These are phyloP conservation scores for Labroides dimidiatus DNA, from an alignment of 2,797 vertebrate genomes.

Conservation along the genomic window DNA sequence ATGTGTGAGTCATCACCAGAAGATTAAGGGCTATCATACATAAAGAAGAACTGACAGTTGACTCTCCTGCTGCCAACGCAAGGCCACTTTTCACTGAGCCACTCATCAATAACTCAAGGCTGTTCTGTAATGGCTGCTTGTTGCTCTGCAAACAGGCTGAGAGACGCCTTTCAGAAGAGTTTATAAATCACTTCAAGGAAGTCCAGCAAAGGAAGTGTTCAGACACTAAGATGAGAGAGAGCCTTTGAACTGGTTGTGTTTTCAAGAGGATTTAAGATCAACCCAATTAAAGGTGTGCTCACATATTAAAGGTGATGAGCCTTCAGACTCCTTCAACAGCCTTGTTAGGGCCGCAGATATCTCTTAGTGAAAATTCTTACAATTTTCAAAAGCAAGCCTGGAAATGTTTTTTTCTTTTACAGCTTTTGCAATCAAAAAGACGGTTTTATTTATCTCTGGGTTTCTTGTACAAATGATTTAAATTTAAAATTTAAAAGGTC, in stretches of 20 bases:
- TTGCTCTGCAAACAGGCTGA: constrained; percentile 63
- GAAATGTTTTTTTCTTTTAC: neutral
- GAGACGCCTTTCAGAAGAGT: constrained; percentile 38
- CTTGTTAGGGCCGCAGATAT: neutral
- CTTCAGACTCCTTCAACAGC: constrained; percentile 1
- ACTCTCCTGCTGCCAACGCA: constrained; percentile 40
- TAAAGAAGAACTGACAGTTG: constrained; percentile 42
- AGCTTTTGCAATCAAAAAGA: neutral
- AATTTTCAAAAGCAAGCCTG: neutral
- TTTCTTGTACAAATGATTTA: neutral
- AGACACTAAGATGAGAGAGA: constrained; percentile 37
- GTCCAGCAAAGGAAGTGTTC: constrained; percentile 29
- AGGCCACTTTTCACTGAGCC: constrained; percentile 59
- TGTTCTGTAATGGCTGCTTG: constrained; percentile 51
- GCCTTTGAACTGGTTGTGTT: constrained; percentile 36
- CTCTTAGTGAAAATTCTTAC: neutral
- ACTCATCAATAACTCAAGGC: constrained; percentile 69
- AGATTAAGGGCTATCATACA: constrained; percentile 40
- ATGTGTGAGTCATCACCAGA: constrained; percentile 30
- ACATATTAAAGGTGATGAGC: constrained; percentile 2
- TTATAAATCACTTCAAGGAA: constrained; percentile 65
- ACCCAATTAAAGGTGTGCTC: constrained; percentile 37
- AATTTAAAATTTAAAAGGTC: neutral
- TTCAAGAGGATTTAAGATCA: constrained; percentile 39
- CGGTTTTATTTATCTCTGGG: neutral